These are phyloP conservation scores for Syrrhaptes paradoxus DNA, from an alignment of 2,113 vertebrate species.

Conservation along the genomic window DNA sequence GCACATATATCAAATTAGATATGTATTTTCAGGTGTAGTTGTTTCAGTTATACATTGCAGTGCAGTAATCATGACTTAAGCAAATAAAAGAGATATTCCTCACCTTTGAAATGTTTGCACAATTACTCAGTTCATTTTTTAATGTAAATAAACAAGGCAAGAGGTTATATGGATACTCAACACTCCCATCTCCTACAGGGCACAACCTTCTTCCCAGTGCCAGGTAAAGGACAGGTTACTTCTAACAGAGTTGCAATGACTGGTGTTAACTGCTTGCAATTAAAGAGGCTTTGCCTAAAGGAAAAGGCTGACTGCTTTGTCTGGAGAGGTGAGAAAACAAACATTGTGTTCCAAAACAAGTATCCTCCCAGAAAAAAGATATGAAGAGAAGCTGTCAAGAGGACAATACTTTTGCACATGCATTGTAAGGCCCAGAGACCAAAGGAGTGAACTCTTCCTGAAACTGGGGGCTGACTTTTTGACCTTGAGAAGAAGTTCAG, in stretches of 20 bases:
- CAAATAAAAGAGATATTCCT: background rate
- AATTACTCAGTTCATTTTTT: background rate
- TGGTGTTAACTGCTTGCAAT: background rate
- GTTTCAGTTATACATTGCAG: background rate
- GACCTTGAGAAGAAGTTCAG: background rate
- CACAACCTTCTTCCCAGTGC: background rate
- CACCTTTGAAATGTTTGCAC: background rate
- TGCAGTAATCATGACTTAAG: background rate
- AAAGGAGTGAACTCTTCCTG: background rate
- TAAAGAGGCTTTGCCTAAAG: background rate
- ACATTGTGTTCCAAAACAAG: background rate
- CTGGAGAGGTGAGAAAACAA: conserved; percentile 2
- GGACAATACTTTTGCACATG: background rate
- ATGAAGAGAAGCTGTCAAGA: background rate
- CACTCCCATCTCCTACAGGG: background rate
- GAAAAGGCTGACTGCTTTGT: background rate
- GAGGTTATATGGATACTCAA: background rate
- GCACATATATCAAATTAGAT: background rate
- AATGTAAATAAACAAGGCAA: background rate
- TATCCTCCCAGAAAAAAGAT: background rate
- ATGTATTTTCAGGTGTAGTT: background rate
- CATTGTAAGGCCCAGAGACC: background rate
- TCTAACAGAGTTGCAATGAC: background rate
- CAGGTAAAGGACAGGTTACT: background rate
- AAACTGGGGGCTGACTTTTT: background rate